A percentile compares a stretch with the other conserved stretches of the same genome.
Evolutionary conservation across 2,888 invertebrate genomes (phyloP).

Genomic region (Gastrophysa polygoni): DNA sequence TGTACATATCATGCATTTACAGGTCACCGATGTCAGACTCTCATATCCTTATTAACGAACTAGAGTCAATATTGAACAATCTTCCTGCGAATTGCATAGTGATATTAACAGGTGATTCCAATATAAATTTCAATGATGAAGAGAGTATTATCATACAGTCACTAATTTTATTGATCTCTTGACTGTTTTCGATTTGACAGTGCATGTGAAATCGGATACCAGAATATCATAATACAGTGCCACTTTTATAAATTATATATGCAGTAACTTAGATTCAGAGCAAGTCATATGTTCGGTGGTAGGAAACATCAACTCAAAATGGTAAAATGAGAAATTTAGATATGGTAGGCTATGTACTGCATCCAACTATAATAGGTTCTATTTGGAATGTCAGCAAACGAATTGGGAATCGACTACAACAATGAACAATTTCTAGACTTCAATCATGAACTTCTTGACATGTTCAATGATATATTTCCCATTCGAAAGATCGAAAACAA

Average conservation of each 20-base stretch:
- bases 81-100: neutral
- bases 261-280: neutral
- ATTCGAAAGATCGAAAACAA: neutral
- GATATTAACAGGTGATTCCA: neutral
- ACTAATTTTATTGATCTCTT: neutral
- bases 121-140: neutral
- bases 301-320: neutral
- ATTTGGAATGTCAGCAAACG: neutral
- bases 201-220: neutral
- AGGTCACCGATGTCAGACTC: neutral
- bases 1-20: no score
- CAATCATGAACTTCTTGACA: neutral
- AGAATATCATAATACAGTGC: neutral
- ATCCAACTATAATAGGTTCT: slow-evolving; percentile 1
- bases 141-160: neutral
- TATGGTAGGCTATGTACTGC: neutral
- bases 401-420: neutral
- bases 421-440: neutral
- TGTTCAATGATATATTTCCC: no score
- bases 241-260: neutral
- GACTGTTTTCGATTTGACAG: neutral
- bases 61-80: neutral
- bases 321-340: neutral
- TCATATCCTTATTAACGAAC: neutral
- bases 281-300: neutral